Conservation (phyloP, 2,888 invertebrate genomes). For the Leptopterna dolabrata region DNA sequence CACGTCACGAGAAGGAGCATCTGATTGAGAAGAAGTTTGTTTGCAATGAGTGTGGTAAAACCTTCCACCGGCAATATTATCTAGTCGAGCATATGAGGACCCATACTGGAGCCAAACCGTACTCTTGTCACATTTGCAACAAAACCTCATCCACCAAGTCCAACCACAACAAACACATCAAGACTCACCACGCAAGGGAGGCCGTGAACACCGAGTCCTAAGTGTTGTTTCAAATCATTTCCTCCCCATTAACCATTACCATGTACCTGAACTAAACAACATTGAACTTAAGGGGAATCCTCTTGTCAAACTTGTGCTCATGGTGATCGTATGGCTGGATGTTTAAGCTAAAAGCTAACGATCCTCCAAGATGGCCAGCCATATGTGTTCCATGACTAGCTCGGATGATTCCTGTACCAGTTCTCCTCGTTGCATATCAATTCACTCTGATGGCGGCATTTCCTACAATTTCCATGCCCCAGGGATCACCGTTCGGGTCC, state of each 20-base stretch:
- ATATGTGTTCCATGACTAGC: not conserved
- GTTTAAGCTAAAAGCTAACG: too few relatives aligned
- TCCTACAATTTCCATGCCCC: not conserved
- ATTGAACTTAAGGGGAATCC: not conserved
- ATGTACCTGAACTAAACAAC: not conserved
- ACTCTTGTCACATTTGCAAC: constrained; percentile 87
- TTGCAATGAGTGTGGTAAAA: constrained; percentile 83
- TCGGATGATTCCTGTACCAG: too few relatives aligned
- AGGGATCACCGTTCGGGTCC: too few relatives aligned
- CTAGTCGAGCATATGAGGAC: constrained; percentile 88
- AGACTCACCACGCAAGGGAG: constrained; percentile 89
- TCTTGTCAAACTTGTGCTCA: not conserved
- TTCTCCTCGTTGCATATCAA: too few relatives aligned
- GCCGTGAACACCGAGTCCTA: constrained; percentile 83
- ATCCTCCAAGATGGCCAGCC: not conserved
- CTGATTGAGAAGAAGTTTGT: constrained; percentile 79
- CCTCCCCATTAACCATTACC: not conserved
- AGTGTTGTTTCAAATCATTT: not conserved
- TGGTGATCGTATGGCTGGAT: not conserved
- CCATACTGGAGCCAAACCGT: constrained; percentile 85
- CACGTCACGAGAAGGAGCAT: constrained; percentile 86
- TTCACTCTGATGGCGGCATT: too few relatives aligned
- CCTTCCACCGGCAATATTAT: constrained; percentile 88
- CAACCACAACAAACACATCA: constrained; percentile 90
- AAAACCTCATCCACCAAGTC: constrained; percentile 90